Evolutionary conservation across 2,113 vertebrate species (phyloP).

Genomic region (Cranoglanis bouderius): DNA sequence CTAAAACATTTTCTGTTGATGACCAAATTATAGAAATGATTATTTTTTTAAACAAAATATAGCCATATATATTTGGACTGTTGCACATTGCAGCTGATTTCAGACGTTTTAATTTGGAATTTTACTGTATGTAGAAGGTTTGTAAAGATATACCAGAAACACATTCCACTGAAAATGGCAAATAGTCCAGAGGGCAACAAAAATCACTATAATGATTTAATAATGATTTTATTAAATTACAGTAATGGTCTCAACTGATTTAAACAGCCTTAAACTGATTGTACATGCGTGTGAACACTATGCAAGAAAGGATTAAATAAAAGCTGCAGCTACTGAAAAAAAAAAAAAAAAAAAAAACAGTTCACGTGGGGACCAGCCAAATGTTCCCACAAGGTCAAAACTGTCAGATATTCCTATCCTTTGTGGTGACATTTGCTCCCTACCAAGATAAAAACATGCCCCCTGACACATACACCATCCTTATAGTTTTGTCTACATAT

Average conservation of each 20-base stretch:
- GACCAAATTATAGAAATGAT: neutral
- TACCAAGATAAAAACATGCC: neutral
- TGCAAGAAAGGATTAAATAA: neutral
- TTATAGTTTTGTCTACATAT: neutral
- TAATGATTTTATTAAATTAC: neutral
- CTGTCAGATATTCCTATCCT: neutral
- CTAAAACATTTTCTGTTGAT: neutral
- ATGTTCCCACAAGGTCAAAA: slow-evolving; percentile 10
- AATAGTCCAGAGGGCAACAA: neutral
- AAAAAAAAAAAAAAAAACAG: too few relatives aligned
- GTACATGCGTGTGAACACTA: neutral
- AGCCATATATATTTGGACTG: neutral
- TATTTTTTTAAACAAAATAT: neutral
- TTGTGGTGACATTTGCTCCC: neutral
- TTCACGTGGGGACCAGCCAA: neutral
- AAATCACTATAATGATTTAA: neutral
- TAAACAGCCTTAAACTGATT: neutral
- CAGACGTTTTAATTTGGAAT: neutral
- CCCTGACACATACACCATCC: neutral
- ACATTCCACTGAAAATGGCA: neutral
- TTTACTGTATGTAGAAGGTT: neutral
- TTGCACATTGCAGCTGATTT: neutral
- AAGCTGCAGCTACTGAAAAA: neutral
- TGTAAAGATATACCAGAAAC: neutral
- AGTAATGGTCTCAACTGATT: neutral